Base-by-base conservation (phyloP, 2,888 invertebrate genomes). In the Drosophila lacicola region DNA sequence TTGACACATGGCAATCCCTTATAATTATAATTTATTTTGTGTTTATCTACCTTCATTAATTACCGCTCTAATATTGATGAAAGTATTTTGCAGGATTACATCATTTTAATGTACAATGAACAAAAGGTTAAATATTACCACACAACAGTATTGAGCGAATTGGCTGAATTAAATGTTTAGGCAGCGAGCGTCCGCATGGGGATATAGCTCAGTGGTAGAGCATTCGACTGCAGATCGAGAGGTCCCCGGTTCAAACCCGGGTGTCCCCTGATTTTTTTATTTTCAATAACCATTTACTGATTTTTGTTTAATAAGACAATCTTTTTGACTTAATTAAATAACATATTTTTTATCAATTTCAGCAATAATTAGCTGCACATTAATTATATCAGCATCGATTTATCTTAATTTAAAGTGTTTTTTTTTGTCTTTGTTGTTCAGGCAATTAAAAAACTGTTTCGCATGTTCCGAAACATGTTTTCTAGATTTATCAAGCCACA, bases 191-290 rank as follows among this genome's bases (percentile, higher is more conserved):
- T 19, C 8, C 41, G 33, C 51, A 29, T 60, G 88, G 88, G 88
- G 85, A 88, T 88, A 86, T 86, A 88, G 85, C 85, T 86, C 87
- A 86, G 85, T 83, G 85, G 85, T 89, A 86, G 89, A 86, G 85
- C 85, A 89, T 87, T 89, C 89, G 85, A 86, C 85, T 86, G 89
- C 85, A 86, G 85, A 88, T 88, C 85, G 89, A 88, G 87, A 88
- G 89, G 87, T 88, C 87, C 87, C 89, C 84, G 85, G 85, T 88
- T 85, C 85, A 83, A 85, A 86, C 84, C 85, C 85, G 89, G 84
- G 84, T 85, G 85, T 86, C 89, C 89, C 88, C 89, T 88, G 33
- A 49, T 58, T 69, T 66, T 74, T 69, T 58, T 54, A 37, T 25
- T 2, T 1, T n/a, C 17, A 25, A 2, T 45, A 8, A 8, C 8